A percentile compares a stretch with the other conserved stretches of the same genome.
Evolutionary conservation across 1,140 invertebrate species (phyloP).

Genomic region (Pogonus chalceus): DNA sequence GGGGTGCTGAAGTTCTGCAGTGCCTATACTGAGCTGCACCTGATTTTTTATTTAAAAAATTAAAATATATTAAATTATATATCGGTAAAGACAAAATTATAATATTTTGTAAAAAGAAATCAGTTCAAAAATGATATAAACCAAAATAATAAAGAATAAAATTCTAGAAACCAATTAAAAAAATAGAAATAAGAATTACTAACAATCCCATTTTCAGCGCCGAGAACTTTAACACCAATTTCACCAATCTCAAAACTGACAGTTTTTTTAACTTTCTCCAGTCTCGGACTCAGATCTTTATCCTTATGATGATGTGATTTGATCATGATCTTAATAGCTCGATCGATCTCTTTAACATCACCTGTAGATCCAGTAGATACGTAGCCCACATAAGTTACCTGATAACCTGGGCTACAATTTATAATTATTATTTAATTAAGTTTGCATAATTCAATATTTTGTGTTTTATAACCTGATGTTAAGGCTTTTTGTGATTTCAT

Average conservation of each 20-base stretch:
- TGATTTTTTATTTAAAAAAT: too few relatives aligned
- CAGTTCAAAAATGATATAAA: too few relatives aligned
- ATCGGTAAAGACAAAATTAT: too few relatives aligned
- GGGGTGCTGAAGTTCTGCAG: too few relatives aligned
- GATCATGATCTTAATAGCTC: slow-evolving; percentile 36
- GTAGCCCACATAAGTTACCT: slow-evolving; percentile 38
- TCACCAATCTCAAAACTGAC: slow-evolving; percentile 43
- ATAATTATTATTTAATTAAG: slow-evolving; percentile 10
- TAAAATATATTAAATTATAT: too few relatives aligned
- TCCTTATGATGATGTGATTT: slow-evolving; percentile 18
- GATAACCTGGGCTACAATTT: slow-evolving; percentile 32
- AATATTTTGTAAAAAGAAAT: slow-evolving; percentile 12
- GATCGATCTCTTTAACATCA: slow-evolving; percentile 46
- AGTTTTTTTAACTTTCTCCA: slow-evolving; percentile 26
- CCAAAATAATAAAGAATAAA: too few relatives aligned
- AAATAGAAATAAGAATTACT: too few relatives aligned
- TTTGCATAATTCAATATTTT: slow-evolving; percentile 7
- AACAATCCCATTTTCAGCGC: slow-evolving; percentile 32
- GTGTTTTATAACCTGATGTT: slow-evolving; percentile 5
- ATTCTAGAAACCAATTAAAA: too few relatives aligned
- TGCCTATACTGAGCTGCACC: too few relatives aligned
- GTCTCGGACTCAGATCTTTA: neutral
- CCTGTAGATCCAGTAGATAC: slow-evolving; percentile 37
- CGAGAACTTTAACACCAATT: slow-evolving; percentile 39
- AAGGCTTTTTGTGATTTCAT: slow-evolving; percentile 14